Percentiles rank a stretch among this genome's conserved stretches.
phyloP scores from a whole-genome alignment of 2,888 invertebrate genomes.

The Troides aeacus region DNA sequence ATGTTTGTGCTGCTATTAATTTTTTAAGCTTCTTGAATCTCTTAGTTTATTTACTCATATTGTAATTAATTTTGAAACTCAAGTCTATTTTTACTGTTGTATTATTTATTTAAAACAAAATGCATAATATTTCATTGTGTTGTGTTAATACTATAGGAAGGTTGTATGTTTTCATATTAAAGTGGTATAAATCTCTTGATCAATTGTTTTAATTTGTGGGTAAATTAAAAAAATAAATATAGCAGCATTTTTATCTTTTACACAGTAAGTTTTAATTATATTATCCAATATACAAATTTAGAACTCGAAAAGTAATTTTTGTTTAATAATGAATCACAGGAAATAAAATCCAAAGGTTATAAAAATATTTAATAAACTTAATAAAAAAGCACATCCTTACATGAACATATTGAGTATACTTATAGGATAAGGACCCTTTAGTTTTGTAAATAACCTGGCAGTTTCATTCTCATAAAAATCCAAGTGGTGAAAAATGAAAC shows the following conservation, averaged over 20 bases:
- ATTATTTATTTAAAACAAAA: not conserved
- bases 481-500: constrained; percentile 97
- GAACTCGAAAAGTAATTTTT: not conserved
- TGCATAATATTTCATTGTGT: not conserved
- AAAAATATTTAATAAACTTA: constrained; percentile 64
- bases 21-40: not conserved
- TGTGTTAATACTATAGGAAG: not conserved
- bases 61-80: constrained; percentile 4
- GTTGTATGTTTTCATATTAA: constrained; percentile 5
- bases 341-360: constrained; percentile 14
- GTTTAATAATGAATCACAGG: not conserved
- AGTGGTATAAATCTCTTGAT: not conserved
- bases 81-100: not conserved
- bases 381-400: constrained; percentile 33
- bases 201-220: not conserved
- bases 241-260: not conserved
- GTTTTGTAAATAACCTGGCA: constrained; percentile 90
- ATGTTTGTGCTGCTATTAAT: not conserved
- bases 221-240: not conserved
- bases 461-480: constrained; percentile 99
- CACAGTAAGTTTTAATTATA: not conserved
- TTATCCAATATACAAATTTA: not conserved
- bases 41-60: not conserved
- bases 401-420: constrained; percentile 9
- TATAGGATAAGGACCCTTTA: constrained; percentile 48